phyloP scores from a whole-genome alignment of 2,113 vertebrate genomes.

The Pterocles burchelli region DNA sequence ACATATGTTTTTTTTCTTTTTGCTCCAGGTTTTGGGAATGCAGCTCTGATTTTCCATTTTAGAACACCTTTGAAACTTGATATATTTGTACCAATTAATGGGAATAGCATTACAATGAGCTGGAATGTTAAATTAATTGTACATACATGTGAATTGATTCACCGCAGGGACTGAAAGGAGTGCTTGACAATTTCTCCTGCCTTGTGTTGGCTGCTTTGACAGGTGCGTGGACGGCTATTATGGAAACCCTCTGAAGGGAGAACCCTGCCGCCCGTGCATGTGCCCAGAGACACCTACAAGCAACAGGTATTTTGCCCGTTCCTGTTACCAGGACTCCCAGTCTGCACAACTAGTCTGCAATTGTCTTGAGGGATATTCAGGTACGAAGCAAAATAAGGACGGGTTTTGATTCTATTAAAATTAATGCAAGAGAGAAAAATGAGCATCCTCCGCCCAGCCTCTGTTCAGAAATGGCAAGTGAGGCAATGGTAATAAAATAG shows the following conservation, averaged over 20 bases:
- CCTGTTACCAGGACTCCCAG: constrained; percentile 78
- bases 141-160: not conserved
- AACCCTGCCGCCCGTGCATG: constrained; percentile 80
- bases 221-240: constrained; percentile 86
- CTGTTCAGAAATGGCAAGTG: not conserved
- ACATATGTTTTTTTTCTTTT: not conserved
- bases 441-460: not conserved
- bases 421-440: not conserved
- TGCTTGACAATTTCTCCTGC: not conserved
- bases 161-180: not conserved
- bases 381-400: constrained; percentile 50
- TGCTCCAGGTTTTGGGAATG: not conserved
- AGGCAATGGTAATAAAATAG: not conserved
- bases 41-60: not conserved
- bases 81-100: not conserved
- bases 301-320: constrained; percentile 80
- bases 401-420: not conserved
- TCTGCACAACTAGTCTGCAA: constrained; percentile 75
- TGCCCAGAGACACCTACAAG: constrained; percentile 81
- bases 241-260: constrained; percentile 75
- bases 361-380: constrained; percentile 82
- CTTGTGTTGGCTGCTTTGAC: constrained; percentile 48
- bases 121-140: not conserved
- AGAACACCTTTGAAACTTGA: not conserved
- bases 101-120: not conserved